Percentiles rank a stretch among this genome's conserved stretches.
Evolutionary conservation across 2,113 vertebrate genomes (phyloP).

Genomic region (Pipra filicauda): DNA sequence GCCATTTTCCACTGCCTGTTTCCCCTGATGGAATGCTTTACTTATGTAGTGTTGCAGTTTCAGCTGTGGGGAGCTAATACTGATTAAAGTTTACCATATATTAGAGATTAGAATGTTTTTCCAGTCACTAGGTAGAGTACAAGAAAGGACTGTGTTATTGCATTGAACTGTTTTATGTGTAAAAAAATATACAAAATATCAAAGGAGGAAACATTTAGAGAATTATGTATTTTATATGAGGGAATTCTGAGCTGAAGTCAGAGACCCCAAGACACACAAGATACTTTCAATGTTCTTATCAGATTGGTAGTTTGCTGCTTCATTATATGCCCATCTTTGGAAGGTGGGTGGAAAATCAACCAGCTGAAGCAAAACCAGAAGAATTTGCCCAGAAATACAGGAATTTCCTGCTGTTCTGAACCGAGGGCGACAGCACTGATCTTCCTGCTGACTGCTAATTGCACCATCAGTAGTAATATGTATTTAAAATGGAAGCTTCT

Average conservation of each 20-base stretch:
- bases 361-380: background rate
- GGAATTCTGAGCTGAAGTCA: background rate
- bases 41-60: background rate
- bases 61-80: background rate
- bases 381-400: background rate
- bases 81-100: background rate
- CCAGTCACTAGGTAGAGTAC: background rate
- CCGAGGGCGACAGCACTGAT: background rate
- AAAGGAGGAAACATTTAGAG: background rate
- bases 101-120: background rate
- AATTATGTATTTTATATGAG: background rate
- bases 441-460: background rate
- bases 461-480: background rate
- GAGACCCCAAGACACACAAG: background rate
- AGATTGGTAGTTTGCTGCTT: background rate
- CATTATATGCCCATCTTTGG: background rate
- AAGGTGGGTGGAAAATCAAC: background rate
- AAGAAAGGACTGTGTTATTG: background rate
- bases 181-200: background rate
- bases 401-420: background rate
- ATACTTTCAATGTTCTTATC: background rate
- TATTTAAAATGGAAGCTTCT: background rate
- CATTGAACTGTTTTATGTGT: background rate
- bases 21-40: background rate
- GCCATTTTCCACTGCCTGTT: background rate